A percentile compares a stretch with the other conserved stretches of the same genome.
Conservation (phyloP, 2,797 vertebrate species). For the Sebastes alutus region DNA sequence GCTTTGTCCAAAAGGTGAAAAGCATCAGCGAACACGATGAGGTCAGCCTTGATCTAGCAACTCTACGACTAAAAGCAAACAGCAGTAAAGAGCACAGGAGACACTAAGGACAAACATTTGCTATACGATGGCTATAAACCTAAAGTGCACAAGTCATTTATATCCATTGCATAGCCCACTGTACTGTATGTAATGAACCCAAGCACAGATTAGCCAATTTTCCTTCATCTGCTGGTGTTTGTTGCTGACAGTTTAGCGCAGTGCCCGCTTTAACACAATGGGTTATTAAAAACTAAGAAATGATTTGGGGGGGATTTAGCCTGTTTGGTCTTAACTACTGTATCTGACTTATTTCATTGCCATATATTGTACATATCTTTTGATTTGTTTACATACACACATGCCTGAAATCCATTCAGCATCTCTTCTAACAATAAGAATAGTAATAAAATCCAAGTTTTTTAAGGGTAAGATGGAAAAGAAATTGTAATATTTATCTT, state of each 20-base stretch:
- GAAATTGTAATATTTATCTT: not conserved
- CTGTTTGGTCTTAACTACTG: constrained; percentile 4
- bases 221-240: not conserved
- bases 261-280: not conserved
- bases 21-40: not conserved
- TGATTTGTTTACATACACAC: constrained; percentile 18
- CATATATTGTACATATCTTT: not conserved
- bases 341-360: not conserved
- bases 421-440: not conserved
- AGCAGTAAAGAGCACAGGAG: constrained; percentile 7
- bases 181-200: constrained; percentile 1
- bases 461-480: not conserved
- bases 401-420: not conserved
- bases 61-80: not conserved
- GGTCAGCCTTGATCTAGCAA: not conserved
- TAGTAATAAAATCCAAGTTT: not conserved
- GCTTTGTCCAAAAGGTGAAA: not conserved
- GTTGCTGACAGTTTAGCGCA: not conserved
- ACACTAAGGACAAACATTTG: constrained; percentile 23
- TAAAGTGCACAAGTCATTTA: constrained; percentile 25
- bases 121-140: not conserved
- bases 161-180: not conserved
- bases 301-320: not conserved
- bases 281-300: not conserved
- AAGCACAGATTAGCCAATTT: constrained; percentile 36